phyloP scores from a whole-genome alignment of 1,140 invertebrate species.

The Sitophilus oryzae region DNA sequence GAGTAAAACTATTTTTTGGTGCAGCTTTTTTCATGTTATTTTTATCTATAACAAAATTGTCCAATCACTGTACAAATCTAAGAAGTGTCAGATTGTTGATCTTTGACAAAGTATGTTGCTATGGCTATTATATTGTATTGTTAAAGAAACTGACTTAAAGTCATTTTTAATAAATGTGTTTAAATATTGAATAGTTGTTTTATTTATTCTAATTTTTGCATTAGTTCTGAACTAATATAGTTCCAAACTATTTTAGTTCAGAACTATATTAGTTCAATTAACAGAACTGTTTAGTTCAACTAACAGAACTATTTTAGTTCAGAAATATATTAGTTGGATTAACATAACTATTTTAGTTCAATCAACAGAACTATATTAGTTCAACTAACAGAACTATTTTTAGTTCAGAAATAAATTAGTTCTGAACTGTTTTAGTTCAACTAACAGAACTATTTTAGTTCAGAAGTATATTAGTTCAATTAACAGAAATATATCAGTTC shows the following conservation, averaged over 20 bases:
- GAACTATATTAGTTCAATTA: not conserved
- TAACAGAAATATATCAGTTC: not conserved
- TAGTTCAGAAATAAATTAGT: too few relatives aligned
- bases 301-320: too few relatives aligned
- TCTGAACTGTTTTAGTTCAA: not conserved
- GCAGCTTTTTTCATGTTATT: too few relatives aligned
- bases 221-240: not conserved
- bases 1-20: too few relatives aligned
- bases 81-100: slow-evolving; percentile 12
- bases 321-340: too few relatives aligned
- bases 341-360: too few relatives aligned
- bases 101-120: slow-evolving; percentile 27
- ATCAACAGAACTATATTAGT: too few relatives aligned
- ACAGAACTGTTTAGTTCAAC: too few relatives aligned
- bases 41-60: not conserved
- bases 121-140: slow-evolving; percentile 26
- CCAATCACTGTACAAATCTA: slow-evolving; percentile 1
- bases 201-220: slow-evolving; percentile 1
- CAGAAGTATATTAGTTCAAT: too few relatives aligned
- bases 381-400: too few relatives aligned
- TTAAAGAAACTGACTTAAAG: slow-evolving; percentile 29
- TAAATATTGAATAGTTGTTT: slow-evolving; percentile 18
- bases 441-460: not conserved
- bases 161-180: slow-evolving; percentile 35
- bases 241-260: too few relatives aligned